Conservation (phyloP, 2,113 vertebrate genomes). For the Mustela nigripes region DNA sequence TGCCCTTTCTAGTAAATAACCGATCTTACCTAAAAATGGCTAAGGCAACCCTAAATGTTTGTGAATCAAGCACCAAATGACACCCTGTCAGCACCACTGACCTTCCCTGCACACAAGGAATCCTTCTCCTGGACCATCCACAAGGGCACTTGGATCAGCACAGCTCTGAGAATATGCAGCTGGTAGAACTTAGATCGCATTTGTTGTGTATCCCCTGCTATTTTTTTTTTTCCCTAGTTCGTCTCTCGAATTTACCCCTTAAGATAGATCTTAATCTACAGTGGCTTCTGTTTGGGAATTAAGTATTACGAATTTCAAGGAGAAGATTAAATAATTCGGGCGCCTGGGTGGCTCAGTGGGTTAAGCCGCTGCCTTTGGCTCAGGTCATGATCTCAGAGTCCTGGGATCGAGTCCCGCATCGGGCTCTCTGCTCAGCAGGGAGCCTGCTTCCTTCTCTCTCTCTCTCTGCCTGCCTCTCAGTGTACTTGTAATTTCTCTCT, state of each 20-base stretch:
- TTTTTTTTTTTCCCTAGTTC: not conserved
- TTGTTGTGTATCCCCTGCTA: not conserved
- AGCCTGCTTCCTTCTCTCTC: no score
- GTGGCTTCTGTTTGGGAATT: not conserved
- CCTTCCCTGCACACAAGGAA: not conserved
- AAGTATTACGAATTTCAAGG: not conserved
- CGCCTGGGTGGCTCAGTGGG: no score
- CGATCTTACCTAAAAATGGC: constrained; percentile 30
- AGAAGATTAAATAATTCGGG: not conserved
- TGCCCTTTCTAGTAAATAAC: constrained; percentile 58
- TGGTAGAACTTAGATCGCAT: not conserved
- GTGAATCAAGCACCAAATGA: not conserved
- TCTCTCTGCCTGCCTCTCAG: no score
- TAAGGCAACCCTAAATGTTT: not conserved
- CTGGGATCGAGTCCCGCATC: no score
- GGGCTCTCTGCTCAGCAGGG: no score
- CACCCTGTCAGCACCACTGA: not conserved
- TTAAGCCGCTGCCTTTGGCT: no score
- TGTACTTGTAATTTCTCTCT: no score
- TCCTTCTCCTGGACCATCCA: not conserved
- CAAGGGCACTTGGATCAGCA: not conserved
- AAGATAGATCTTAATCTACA: not conserved
- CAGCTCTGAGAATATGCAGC: not conserved
- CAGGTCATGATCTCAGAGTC: no score
- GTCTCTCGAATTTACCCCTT: constrained; percentile 29